Base-by-base conservation (phyloP, 2,113 vertebrate species). In the Rhinogobius similis region DNA sequence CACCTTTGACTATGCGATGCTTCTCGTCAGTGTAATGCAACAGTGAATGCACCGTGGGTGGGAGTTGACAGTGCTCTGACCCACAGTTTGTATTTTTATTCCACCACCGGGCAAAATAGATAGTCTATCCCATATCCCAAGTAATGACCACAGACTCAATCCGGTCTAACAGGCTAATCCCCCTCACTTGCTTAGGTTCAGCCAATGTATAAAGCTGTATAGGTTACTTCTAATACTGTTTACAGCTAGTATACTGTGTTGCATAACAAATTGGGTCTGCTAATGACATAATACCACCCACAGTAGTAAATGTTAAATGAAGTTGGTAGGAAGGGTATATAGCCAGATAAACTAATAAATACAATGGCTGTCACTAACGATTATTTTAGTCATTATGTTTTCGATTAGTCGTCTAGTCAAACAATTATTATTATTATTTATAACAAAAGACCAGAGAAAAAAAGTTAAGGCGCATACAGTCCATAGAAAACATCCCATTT, bases 101-200 rank as follows among this genome's bases (percentile, higher is more conserved):
- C 36, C 32, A 39, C n/a, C 61, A 41, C n/a, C 5, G 1, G 38
- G 59, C 32, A 62, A 21, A 62, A 21, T n/a, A n/a, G 36, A 39
- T 41, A 23, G 3, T 21, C 8, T 52, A 21, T 14, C 21, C 20
- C n/a, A 12, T 14, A 62, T 39, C n/a, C 32, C 32, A 61, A 65
- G 65, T 79, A 76, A 82, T 58, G 67, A 70, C 62, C 44, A 56
- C 68, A 73, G 70, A 82, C 72, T 77, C 79, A 73, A 71, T 73
- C 67, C 74, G 70, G 18, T 38, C 62, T 70, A 50, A 50, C 53
- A 67, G 56, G 71, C 63, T 72, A 83, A 88, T 85, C 84, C 65
- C n/a, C n/a, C n/a, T n/a, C 50, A 41, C 32, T 52, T 18, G 20
- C 29, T 4, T 56, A 65, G 36, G 23, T 39, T 62, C 56, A 72